Evolutionary conservation across 2,113 vertebrate genomes (phyloP).

Genomic region (Elephas maximus): DNA sequence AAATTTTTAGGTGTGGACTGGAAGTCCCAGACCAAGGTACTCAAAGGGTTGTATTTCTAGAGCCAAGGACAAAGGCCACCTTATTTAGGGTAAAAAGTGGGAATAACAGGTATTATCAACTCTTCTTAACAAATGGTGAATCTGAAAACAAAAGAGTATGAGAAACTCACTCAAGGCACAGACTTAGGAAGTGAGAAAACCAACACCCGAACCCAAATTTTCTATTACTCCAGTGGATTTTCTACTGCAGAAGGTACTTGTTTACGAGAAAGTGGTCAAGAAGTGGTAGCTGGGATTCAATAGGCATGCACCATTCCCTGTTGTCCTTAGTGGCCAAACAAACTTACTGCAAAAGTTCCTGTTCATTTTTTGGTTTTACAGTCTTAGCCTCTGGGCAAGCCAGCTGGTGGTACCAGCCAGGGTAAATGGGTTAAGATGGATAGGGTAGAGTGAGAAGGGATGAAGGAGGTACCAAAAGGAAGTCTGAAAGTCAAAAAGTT

Average conservation of each 20-base stretch:
- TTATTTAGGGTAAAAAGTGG: neutral
- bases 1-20: neutral
- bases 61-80: neutral
- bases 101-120: neutral
- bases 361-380: neutral
- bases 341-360: neutral
- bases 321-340: too few relatives aligned
- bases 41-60: neutral
- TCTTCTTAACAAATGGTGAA: neutral
- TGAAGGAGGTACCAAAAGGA: neutral
- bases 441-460: neutral
- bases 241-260: neutral
- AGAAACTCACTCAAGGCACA: neutral
- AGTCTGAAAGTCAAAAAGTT: neutral
- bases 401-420: neutral
- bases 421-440: neutral
- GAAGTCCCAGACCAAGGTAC: neutral
- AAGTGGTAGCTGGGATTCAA: neutral
- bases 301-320: neutral
- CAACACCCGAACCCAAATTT: fast-evolving
- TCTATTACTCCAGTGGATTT: neutral
- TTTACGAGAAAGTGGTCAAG: neutral
- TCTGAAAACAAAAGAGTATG: neutral
- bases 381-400: too few relatives aligned
- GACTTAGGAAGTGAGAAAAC: neutral